A percentile compares a stretch with the other conserved stretches of the same genome.
These are phyloP conservation scores for Pterocles burchelli DNA, from an alignment of 2,113 vertebrate genomes.

Conservation along the genomic window DNA sequence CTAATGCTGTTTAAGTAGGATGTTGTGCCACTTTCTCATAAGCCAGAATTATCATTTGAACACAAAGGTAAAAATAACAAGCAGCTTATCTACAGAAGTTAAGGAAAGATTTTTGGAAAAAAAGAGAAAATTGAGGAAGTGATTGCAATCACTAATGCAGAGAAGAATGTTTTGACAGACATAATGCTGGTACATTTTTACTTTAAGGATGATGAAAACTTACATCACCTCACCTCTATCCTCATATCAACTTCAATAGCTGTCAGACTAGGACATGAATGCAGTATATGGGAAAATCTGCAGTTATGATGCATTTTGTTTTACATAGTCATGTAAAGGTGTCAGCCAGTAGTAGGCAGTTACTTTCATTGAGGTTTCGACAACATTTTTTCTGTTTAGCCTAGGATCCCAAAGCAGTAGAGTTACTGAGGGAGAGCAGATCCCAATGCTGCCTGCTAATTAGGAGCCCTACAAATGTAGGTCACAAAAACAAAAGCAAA, in stretches of 20 bases:
- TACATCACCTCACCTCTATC: neutral
- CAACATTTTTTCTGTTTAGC: constrained; percentile 28
- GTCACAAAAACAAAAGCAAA: constrained; percentile 73
- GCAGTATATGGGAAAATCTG: neutral
- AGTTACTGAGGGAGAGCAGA: constrained; percentile 50
- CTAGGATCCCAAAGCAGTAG: constrained; percentile 28
- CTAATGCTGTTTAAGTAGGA: neutral
- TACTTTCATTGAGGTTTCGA: neutral
- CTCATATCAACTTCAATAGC: neutral
- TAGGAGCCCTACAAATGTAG: constrained; percentile 72
- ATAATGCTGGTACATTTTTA: neutral
- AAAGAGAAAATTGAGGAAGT: neutral
- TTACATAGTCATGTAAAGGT: rapidly evolving
- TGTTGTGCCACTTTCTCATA: constrained; percentile 1
- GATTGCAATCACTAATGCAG: neutral
- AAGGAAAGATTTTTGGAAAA: neutral
- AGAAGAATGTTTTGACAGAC: neutral
- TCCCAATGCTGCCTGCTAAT: constrained; percentile 73
- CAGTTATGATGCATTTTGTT: neutral
- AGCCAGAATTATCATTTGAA: neutral
- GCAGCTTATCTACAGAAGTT: neutral
- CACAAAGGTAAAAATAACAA: neutral
- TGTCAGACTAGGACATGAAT: neutral
- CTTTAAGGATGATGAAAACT: neutral
- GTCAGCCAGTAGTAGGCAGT: neutral